These are phyloP conservation scores for Emydoidea blandingii DNA, from an alignment of 2,797 vertebrate species.

Conservation along the genomic window DNA sequence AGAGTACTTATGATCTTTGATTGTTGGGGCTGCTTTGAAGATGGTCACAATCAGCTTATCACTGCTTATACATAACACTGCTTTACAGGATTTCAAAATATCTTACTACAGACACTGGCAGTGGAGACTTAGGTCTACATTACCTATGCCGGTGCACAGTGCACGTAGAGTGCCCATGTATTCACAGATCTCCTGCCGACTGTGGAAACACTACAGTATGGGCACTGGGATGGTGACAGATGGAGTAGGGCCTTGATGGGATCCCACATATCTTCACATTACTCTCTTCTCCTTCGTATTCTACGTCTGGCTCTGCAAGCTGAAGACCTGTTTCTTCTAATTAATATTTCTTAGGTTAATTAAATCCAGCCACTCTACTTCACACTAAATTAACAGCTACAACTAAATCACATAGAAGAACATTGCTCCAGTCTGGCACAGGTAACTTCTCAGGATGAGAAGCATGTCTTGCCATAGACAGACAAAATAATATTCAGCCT, in stretches of 20 bases:
- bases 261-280: fast-evolving
- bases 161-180: not conserved
- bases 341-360: not conserved
- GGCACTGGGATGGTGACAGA: not conserved
- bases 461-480: not conserved
- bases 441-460: not conserved
- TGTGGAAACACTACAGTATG: fast-evolving
- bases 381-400: not conserved
- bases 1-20: not conserved
- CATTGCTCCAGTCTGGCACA: not conserved
- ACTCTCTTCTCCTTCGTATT: fast-evolving
- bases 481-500: not conserved
- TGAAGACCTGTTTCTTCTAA: not conserved
- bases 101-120: not conserved
- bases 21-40: not conserved
- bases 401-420: not conserved
- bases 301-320: not conserved
- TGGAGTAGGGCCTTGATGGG: not conserved
- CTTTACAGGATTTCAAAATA: not conserved
- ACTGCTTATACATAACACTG: not conserved
- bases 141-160: not conserved
- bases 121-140: not conserved
- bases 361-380: not conserved
- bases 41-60: conserved; percentile 6
- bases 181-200: not conserved